Evolutionary conservation across 2,888 invertebrate species (phyloP).

Genomic region (Fragum fragum): DNA sequence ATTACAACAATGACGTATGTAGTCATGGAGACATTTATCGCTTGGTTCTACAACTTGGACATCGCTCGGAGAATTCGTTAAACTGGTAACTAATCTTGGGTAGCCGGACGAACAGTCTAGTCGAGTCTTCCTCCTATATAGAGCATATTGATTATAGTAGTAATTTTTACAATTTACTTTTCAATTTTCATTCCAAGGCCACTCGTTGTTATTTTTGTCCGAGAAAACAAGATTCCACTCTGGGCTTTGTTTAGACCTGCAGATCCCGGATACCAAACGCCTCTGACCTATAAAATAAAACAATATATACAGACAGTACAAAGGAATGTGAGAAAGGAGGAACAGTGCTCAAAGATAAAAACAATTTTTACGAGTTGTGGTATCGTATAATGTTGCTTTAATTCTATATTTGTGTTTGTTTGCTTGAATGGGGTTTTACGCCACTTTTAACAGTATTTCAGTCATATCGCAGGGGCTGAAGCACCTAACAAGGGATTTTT

Average conservation of each 20-base stretch:
- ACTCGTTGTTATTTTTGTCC: background rate
- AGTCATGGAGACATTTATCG: slow-evolving; percentile 54
- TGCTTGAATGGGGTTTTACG: no score
- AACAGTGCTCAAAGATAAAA: no score
- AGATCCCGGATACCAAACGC: background rate
- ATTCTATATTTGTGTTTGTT: no score
- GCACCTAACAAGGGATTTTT: no score
- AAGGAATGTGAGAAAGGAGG: no score
- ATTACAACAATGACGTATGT: slow-evolving; percentile 53
- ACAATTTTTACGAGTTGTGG: no score
- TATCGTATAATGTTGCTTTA: no score
- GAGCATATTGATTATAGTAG: background rate
- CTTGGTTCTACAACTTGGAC: slow-evolving; percentile 35
- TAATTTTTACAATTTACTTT: background rate
- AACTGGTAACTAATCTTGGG: background rate
- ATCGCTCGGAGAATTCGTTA: slow-evolving; percentile 16
- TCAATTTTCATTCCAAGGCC: background rate
- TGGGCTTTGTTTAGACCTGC: background rate
- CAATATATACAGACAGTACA: no score
- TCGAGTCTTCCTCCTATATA: background rate
- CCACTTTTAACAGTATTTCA: no score
- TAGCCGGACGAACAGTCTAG: background rate
- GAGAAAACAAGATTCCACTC: background rate
- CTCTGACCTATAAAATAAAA: no score
- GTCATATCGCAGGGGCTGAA: no score